These are phyloP conservation scores for Epinephelus cyanopodus DNA, from an alignment of 2,113 vertebrate species.

Conservation along the genomic window DNA sequence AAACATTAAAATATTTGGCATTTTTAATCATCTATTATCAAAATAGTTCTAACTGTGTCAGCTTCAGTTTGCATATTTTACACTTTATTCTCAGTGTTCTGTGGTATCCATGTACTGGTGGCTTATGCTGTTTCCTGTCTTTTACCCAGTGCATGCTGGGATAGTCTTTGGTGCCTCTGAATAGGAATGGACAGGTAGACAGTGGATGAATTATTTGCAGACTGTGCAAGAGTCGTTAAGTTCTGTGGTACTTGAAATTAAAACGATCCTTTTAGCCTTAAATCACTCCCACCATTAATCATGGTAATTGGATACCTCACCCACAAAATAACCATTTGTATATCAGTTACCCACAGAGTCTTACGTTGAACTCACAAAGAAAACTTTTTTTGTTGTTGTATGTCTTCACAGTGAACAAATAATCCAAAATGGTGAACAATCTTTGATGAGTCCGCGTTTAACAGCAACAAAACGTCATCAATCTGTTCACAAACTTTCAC, in stretches of 20 bases:
- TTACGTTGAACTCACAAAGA: no score
- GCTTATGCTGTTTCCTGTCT: neutral
- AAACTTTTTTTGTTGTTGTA: no score
- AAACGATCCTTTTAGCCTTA: neutral
- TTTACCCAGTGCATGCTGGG: constrained; percentile 20
- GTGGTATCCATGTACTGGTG: neutral
- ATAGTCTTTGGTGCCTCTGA: constrained; percentile 5
- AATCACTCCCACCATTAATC: constrained; percentile 13
- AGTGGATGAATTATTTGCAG: neutral
- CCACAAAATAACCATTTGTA: no score
- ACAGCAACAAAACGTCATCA: no score
- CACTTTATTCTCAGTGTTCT: neutral
- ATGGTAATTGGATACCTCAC: no score
- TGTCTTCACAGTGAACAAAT: no score
- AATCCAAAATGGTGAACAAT: no score
- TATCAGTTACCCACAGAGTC: no score
- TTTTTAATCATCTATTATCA: neutral
- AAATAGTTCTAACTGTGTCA: neutral
- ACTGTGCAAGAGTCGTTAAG: neutral
- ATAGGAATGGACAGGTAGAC: neutral
- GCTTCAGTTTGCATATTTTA: constrained; percentile 2
- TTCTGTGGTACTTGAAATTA: neutral
- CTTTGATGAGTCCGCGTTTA: no score
- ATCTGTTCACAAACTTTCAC: no score
- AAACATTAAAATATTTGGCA: neutral